These are phyloP conservation scores for Notothenia rossii DNA, from an alignment of 2,113 vertebrate genomes.

Conservation along the genomic window DNA sequence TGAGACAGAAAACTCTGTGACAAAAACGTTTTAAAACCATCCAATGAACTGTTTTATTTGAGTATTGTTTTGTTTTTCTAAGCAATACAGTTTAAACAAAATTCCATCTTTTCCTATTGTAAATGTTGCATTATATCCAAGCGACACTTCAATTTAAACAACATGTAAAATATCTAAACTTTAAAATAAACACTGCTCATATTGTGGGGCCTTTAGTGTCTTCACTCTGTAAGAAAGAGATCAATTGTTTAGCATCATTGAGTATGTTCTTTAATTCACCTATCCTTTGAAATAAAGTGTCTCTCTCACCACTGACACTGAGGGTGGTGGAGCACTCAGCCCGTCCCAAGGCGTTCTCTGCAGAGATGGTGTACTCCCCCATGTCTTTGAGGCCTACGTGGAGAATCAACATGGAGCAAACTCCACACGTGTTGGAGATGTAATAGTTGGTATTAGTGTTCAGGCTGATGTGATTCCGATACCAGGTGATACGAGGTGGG, in stretches of 20 bases:
- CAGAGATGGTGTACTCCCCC: conserved; percentile 85
- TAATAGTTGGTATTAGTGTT: conserved; percentile 81
- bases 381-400: conserved; percentile 81
- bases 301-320: conserved; percentile 83
- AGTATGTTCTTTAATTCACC: neutral
- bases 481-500: conserved; percentile 87
- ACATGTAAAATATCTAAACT: neutral
- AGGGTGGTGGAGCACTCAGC: conserved; percentile 85
- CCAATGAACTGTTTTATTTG: conserved; percentile 3
- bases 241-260: neutral
- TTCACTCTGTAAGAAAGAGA: conserved; percentile 73
- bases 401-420: conserved; percentile 90
- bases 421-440: conserved; percentile 86
- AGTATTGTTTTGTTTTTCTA: neutral
- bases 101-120: neutral
- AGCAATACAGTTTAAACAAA: neutral
- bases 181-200: conserved; percentile 2
- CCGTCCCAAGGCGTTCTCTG: conserved; percentile 85
- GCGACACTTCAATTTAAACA: conserved; percentile 16
- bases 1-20: neutral
- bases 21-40: neutral
- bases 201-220: neutral
- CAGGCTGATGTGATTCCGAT: conserved; percentile 84
- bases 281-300: neutral
- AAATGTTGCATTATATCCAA: conserved; percentile 6